Base-by-base conservation (phyloP, 2,888 invertebrate genomes). In the Stenodera caucasica region DNA sequence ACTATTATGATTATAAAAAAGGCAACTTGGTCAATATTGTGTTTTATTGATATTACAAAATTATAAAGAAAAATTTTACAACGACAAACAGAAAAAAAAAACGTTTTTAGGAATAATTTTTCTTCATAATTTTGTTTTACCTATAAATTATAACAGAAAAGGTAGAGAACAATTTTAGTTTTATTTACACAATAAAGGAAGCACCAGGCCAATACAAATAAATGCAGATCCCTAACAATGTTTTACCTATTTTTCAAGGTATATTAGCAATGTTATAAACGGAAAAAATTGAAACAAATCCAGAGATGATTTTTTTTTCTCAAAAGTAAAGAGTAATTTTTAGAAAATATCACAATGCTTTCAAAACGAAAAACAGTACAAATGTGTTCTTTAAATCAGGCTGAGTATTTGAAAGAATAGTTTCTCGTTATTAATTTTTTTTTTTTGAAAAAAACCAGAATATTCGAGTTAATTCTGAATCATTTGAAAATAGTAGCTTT, bases 21-120 rank as follows among this genome's bases (percentile, higher is more conserved):
- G 76, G 76, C 75, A 75, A 72, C 75, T 67, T 72, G 76, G 76
- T 75, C 71, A 71, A 72, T 67, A 61, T 69, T 64, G 66, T 52
- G 14, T 67, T 61, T 71, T 71, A 72, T 70, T 72, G 72, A 69
- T 71, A 55, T 67, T 50, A 29, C 33, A 26, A 56, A 53, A 60
- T 32, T 57, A 64, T 60, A 64, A 62, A 58, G 58, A 65, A 63
- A 55, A 59, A 60, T 61, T 60, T 52, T 57, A 66, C 54, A 57
- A 50, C 45, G 40, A 58, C 49, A 55, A 55, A 23, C 56, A 51
- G 56, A 62, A 40, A 53, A 63, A 55, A 53, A 65, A 52, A 37
- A 59, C 29, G 35, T 55, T 15, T 32, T n/a, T n/a, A n/a, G n/a
- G n/a, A 37, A 40, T 26, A n/a, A 55, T 51, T 51, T 30, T 57